A percentile compares a stretch with the other conserved stretches of the same genome.
Evolutionary conservation across 2,888 invertebrate species (phyloP).

Genomic region (Lottia scabra): DNA sequence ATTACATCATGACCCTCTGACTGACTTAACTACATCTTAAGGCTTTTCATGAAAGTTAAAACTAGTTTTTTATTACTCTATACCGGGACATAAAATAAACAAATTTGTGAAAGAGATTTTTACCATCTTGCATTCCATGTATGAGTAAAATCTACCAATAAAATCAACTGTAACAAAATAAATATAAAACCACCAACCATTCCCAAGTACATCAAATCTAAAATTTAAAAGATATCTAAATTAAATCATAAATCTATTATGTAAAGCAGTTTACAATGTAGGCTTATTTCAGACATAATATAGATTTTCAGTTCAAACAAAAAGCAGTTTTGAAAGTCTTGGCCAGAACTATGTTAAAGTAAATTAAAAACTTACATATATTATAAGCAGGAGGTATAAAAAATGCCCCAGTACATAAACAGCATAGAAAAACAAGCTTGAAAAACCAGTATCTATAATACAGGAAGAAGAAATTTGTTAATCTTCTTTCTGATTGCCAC

Average conservation of each 20-base stretch:
- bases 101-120: slow-evolving; percentile 13
- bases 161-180: slow-evolving; percentile 69
- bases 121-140: slow-evolving; percentile 70
- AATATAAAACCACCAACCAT: slow-evolving; percentile 70
- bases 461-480: slow-evolving; percentile 6
- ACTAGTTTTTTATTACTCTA: too few species aligned
- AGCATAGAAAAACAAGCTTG: slow-evolving; percentile 66
- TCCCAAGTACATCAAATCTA: slow-evolving; percentile 71
- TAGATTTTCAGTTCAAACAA: neutral
- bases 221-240: slow-evolving; percentile 19
- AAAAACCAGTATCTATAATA: slow-evolving; percentile 63
- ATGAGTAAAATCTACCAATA: slow-evolving; percentile 71
- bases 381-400: slow-evolving; percentile 66
- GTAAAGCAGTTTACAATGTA: neutral
- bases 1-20: too few species aligned
- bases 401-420: slow-evolving; percentile 67
- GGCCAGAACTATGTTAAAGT: neutral
- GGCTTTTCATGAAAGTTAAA: too few species aligned
- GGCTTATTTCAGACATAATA: neutral
- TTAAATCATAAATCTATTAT: neutral
- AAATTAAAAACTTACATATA: slow-evolving; percentile 58
- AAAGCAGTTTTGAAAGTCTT: neutral
- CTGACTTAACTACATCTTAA: too few species aligned
- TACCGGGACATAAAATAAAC: too few species aligned
- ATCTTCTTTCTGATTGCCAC: too few species aligned